These are phyloP conservation scores for Platycheirus albimanus DNA, from an alignment of 2,888 invertebrate species.

Conservation along the genomic window DNA sequence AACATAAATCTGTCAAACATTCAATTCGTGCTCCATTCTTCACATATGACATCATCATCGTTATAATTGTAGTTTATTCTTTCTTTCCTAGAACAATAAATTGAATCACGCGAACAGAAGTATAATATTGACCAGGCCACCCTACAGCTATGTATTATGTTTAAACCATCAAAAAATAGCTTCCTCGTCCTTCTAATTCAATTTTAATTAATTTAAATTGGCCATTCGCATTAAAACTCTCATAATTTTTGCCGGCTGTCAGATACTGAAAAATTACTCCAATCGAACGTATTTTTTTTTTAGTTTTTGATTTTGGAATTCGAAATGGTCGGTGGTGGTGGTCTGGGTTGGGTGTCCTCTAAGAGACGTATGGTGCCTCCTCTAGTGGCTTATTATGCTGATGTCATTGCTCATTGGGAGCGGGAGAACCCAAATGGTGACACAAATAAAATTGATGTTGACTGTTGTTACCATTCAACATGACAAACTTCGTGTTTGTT, in stretches of 20 bases:
- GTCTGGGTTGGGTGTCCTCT: background rate
- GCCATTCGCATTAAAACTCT: slow-evolving; percentile 17
- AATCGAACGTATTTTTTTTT: too few relatives aligned
- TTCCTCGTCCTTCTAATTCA: slow-evolving; percentile 51
- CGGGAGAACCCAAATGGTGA: slow-evolving; percentile 26
- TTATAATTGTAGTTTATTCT: too few relatives aligned
- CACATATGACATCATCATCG: slow-evolving; percentile 47
- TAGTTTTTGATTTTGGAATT: too few relatives aligned
- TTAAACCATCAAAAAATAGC: too few relatives aligned
- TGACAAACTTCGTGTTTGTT: slow-evolving; percentile 7
- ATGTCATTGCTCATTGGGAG: slow-evolving; percentile 14
- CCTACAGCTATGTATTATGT: background rate
- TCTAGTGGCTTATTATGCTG: background rate
- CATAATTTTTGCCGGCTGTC: too few relatives aligned
- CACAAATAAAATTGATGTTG: slow-evolving; percentile 33
- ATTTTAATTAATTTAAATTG: slow-evolving; percentile 61
- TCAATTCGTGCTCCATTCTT: slow-evolving; percentile 1
- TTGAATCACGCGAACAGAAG: slow-evolving; percentile 7
- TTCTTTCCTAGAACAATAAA: slow-evolving; percentile 45
- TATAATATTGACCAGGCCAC: slow-evolving; percentile 2
- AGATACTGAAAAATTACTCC: background rate
- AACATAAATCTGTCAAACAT: slow-evolving; percentile 48
- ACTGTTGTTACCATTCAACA: slow-evolving; percentile 32
- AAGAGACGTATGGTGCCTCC: background rate
- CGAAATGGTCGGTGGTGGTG: too few relatives aligned